Evolutionary conservation across 2,888 invertebrate species (phyloP).

Genomic region (Caenorhabditis zanzibari): DNA sequence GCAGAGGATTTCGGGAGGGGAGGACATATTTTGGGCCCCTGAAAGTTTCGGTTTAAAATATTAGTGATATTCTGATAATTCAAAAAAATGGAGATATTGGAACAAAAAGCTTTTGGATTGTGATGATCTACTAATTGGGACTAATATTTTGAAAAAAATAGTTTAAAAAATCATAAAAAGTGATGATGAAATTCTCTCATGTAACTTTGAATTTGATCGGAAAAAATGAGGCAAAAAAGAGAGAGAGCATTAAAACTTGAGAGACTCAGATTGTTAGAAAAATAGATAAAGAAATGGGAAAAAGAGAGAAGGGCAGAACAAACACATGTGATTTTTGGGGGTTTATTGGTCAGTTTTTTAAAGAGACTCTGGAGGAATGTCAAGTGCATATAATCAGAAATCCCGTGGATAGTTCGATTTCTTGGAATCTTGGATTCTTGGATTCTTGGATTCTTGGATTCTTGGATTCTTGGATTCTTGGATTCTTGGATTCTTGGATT

Average conservation of each 20-base stretch:
- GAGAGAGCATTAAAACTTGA: background rate
- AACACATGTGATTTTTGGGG: constrained; percentile 10
- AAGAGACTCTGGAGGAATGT: background rate
- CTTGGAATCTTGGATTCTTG: no score
- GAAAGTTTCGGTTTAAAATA: no score
- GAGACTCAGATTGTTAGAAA: constrained; percentile 8
- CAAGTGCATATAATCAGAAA: no score
- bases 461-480: background rate
- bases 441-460: background rate
- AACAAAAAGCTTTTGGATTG: no score
- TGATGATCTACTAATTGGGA: no score
- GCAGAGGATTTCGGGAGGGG: constrained; percentile 7
- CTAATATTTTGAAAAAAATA: no score
- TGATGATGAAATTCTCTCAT: background rate
- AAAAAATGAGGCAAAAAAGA: background rate
- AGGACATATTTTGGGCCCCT: constrained; percentile 10
- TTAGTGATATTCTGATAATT: no score
- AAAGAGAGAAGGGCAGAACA: constrained; percentile 1
- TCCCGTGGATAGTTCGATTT: no score
- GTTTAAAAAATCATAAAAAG: background rate
- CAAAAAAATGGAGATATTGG: no score
- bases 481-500: background rate
- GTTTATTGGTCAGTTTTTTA: background rate
- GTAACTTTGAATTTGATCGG: background rate
- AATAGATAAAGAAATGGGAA: background rate